These are phyloP conservation scores for Drosophila rhopaloa DNA, from an alignment of 1,140 invertebrate genomes.

Conservation along the genomic window DNA sequence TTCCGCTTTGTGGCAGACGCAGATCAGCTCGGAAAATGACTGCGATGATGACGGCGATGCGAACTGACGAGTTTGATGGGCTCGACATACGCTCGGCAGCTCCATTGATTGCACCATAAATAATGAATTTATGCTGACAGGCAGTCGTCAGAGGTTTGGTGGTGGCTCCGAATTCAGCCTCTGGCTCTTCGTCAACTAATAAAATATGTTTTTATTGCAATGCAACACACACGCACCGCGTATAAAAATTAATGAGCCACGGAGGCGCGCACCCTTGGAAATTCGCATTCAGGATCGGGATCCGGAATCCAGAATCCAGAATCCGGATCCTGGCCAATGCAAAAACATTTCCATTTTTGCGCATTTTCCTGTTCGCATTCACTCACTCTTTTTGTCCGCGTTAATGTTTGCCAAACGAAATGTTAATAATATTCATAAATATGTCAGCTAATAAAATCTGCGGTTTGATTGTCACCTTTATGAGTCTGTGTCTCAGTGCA, in stretches of 20 bases:
- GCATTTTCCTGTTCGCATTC: constrained; percentile 45
- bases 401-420: constrained; percentile 69
- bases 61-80: constrained; percentile 76
- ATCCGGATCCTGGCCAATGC: constrained; percentile 35
- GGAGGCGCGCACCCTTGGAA: constrained; percentile 74
- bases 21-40: constrained; percentile 61
- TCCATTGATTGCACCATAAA: constrained; percentile 84
- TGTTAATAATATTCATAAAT: constrained; percentile 83
- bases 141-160: constrained; percentile 71
- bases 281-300: constrained; percentile 38
- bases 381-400: constrained; percentile 3
- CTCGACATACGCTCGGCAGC: constrained; percentile 83
- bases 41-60: constrained; percentile 64
- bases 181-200: constrained; percentile 74
- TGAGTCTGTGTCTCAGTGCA: constrained; percentile 4
- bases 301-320: neutral
- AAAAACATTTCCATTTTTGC: constrained; percentile 48
- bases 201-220: constrained; percentile 83
- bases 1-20: constrained; percentile 59
- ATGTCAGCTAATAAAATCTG: constrained; percentile 74
- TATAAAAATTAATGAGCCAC: constrained; percentile 84
- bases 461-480: constrained; percentile 58
- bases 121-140: constrained; percentile 84
- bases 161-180: constrained; percentile 18
- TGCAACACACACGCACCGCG: constrained; percentile 64